Conservation (phyloP, 2,113 vertebrate genomes). For the Rhodinocichla rosea region DNA sequence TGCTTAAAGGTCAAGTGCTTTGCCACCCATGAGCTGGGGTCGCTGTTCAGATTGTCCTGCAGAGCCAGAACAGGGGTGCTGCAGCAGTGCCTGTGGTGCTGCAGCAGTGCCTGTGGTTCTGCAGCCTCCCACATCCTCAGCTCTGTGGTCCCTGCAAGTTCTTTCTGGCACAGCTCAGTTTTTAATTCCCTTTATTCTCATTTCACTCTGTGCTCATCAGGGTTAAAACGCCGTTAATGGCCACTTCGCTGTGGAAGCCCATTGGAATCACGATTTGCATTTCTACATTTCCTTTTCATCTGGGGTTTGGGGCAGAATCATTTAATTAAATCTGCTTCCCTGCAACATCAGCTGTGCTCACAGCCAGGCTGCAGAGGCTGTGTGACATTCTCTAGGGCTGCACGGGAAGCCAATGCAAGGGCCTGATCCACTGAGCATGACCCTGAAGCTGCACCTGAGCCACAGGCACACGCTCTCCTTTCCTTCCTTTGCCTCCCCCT, state of each 20-base stretch:
- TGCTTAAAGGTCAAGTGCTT: constrained; percentile 83
- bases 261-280: accelerated
- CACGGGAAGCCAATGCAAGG: accelerated
- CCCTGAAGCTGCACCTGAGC: not conserved
- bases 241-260: not conserved
- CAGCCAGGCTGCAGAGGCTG: not conserved
- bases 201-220: not conserved
- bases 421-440: not conserved
- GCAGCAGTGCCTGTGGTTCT: not conserved
- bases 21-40: constrained; percentile 60
- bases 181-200: not conserved
- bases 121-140: not conserved
- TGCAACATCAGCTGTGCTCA: not conserved
- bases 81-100: not conserved
- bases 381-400: not conserved
- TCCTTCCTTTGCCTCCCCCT: not conserved
- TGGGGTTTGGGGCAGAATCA: not conserved
- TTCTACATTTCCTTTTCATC: not conserved
- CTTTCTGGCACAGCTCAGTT: not conserved
- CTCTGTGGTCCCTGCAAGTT: not conserved
- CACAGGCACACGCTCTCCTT: not conserved
- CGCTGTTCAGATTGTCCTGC: constrained; percentile 74
- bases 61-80: not conserved
- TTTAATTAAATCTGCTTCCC: not conserved
- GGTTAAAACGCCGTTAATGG: not conserved